phyloP scores from a whole-genome alignment of 2,113 vertebrate genomes.

The Candoia aspera region DNA sequence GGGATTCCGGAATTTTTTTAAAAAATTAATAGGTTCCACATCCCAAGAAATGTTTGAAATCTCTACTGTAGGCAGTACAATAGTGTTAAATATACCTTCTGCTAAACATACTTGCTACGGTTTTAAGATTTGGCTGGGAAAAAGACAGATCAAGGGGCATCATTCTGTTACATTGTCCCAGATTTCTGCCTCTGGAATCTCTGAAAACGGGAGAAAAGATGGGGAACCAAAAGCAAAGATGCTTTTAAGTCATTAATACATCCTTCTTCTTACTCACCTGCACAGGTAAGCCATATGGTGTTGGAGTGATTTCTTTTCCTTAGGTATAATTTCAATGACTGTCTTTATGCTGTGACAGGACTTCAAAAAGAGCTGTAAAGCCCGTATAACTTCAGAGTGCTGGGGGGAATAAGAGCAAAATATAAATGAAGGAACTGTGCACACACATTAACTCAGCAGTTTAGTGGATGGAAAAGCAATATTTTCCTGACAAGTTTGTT shows the following conservation, averaged over 20 bases:
- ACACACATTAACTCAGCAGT: background rate
- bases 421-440: constrained; percentile 47
- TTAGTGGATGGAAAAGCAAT: constrained; percentile 52
- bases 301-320: background rate
- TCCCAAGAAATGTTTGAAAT: background rate
- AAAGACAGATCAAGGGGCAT: background rate
- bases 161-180: background rate
- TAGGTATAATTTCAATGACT: background rate
- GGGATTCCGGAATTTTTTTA: background rate
- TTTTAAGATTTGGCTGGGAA: background rate
- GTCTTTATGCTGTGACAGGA: background rate
- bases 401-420: constrained; percentile 46
- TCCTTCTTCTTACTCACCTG: background rate
- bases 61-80: background rate
- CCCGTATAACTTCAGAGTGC: constrained; percentile 32
- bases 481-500: constrained; percentile 66
- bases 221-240: background rate
- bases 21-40: background rate
- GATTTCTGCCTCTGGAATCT: background rate
- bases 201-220: background rate
- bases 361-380: background rate
- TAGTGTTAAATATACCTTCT: background rate
- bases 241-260: background rate
- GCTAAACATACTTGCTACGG: background rate
- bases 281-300: background rate